phyloP scores from a whole-genome alignment of 2,888 invertebrate genomes.

The Cyrtodaria siliqua region DNA sequence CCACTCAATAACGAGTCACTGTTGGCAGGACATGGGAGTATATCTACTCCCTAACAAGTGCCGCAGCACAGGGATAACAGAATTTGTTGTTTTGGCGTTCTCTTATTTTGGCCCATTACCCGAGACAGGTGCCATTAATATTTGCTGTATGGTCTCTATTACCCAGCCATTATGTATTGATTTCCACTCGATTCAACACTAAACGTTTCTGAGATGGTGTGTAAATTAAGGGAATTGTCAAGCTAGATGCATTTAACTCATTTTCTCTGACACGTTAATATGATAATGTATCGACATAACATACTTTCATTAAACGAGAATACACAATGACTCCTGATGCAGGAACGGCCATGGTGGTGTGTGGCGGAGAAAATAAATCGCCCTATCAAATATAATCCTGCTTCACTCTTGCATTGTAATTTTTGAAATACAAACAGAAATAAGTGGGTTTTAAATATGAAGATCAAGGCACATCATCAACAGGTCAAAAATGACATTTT shows the following conservation, averaged over 20 bases:
- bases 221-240: constrained; percentile 59
- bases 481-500: too few species aligned
- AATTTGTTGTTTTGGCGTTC: constrained; percentile 43
- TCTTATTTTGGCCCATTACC: constrained; percentile 43
- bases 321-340: too few species aligned
- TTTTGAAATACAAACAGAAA: too few species aligned
- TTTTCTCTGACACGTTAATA: constrained; percentile 50
- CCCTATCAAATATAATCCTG: too few species aligned
- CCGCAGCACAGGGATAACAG: background rate
- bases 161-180: constrained; percentile 60
- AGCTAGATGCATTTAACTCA: constrained; percentile 45
- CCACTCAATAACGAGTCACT: too few species aligned
- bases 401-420: too few species aligned
- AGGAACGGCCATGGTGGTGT: too few species aligned
- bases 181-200: constrained; percentile 59
- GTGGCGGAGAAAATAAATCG: too few species aligned
- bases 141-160: constrained; percentile 50
- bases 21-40: too few species aligned
- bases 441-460: too few species aligned
- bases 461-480: too few species aligned
- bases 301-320: background rate
- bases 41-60: too few species aligned
- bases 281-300: constrained; percentile 39
- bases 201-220: constrained; percentile 57
- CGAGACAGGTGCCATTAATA: constrained; percentile 60